phyloP scores from a whole-genome alignment of 2,797 vertebrate genomes.

The Chaetophractus vellerosus region DNA sequence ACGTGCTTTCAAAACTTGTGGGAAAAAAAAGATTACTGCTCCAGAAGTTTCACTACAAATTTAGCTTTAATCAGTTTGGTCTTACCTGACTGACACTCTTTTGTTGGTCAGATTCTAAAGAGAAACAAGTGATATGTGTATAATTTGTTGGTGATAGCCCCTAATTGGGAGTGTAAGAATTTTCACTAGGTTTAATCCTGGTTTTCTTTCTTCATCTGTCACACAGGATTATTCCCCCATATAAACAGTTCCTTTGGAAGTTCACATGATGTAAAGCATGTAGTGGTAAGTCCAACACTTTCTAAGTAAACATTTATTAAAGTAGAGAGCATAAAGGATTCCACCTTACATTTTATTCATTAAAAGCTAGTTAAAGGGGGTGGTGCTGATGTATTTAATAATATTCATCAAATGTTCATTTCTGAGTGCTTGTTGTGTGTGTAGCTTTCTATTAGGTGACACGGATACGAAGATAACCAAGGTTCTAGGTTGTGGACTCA shows the following conservation, averaged over 20 bases:
- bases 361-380: neutral
- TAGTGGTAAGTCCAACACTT: constrained; percentile 62
- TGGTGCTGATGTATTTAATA: neutral
- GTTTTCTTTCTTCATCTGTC: constrained; percentile 66
- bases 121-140: neutral
- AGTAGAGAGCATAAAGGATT: neutral
- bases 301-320: neutral
- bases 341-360: neutral
- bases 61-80: neutral
- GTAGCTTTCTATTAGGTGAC: neutral
- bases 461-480: neutral
- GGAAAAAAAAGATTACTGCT: neutral
- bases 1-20: no score
- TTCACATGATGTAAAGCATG: constrained; percentile 47
- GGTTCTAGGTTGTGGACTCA: neutral
- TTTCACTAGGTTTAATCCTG: constrained; percentile 42
- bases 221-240: constrained; percentile 63
- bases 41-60: neutral
- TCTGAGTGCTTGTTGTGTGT: neutral
- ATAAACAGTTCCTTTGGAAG: constrained; percentile 59
- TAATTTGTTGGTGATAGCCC: neutral
- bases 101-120: neutral
- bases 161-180: neutral
- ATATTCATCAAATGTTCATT: neutral
- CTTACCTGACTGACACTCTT: neutral